phyloP scores from a whole-genome alignment of 2,888 invertebrate genomes.

The Andrena marginata region DNA sequence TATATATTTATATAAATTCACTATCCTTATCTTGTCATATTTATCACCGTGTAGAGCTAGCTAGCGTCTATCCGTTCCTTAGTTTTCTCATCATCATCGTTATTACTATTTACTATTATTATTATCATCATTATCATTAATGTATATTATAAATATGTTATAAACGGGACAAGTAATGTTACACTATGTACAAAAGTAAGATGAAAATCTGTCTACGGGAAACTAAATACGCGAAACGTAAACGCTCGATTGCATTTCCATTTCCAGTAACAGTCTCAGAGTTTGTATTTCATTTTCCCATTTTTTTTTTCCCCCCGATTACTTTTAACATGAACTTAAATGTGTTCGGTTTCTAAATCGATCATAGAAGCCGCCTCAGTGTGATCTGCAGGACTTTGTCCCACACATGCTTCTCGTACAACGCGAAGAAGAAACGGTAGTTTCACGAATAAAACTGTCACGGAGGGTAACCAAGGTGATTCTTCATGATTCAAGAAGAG shows the following conservation, averaged over 20 bases:
- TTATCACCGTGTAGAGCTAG: conserved; percentile 68
- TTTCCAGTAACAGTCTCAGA: conserved; percentile 53
- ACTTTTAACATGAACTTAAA: conserved; percentile 19
- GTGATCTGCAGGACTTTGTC: conserved; percentile 57
- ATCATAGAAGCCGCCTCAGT: conserved; percentile 50
- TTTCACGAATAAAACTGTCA: conserved; percentile 52
- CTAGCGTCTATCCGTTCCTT: conserved; percentile 66
- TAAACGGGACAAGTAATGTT: conserved; percentile 78
- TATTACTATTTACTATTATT: conserved; percentile 10
- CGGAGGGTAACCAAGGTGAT: not conserved
- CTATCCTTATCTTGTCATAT: conserved; percentile 69
- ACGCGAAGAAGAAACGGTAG: conserved; percentile 40
- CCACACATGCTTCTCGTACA: conserved; percentile 47
- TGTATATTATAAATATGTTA: conserved; percentile 79
- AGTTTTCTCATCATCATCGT: conserved; percentile 16
- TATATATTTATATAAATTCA: conserved; percentile 45
- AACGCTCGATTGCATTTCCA: conserved; percentile 51
- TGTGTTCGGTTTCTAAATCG: conserved; percentile 21
- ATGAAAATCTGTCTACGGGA: conserved; percentile 74
- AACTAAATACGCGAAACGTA: conserved; percentile 61
- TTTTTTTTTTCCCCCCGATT: not conserved
- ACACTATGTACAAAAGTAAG: conserved; percentile 82
- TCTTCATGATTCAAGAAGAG: conserved; percentile 7
- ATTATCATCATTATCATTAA: conserved; percentile 37
- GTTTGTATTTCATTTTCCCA: conserved; percentile 11